Conservation (phyloP, 2,797 vertebrate species). For the Sebastes reedi region DNA sequence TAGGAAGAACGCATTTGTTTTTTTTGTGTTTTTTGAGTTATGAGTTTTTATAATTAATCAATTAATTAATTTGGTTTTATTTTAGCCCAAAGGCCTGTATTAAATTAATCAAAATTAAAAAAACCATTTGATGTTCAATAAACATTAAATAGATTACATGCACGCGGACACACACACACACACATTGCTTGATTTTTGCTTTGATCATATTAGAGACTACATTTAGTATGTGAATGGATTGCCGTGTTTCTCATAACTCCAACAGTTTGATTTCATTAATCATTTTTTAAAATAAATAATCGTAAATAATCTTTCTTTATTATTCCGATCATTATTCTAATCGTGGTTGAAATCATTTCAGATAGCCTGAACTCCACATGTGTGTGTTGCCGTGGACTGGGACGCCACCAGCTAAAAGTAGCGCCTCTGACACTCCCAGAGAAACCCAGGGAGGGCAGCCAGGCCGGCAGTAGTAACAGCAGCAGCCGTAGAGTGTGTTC, state of each 20-base stretch:
- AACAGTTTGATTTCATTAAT: not conserved
- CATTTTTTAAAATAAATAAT: not conserved
- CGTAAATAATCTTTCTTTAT: not conserved
- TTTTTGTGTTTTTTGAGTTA: no score
- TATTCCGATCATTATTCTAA: not conserved
- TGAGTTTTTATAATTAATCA: no score
- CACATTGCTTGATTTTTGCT: no score
- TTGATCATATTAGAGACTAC: no score
- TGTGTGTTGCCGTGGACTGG: not conserved
- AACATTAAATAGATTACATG: no score
- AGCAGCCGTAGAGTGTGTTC: conserved; percentile 44
- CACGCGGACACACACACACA: no score
- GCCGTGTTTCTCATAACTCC: not conserved
- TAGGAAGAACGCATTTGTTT: no score
- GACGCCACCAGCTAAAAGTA: conserved; percentile 3
- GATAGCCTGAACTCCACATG: not conserved
- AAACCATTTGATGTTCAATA: no score
- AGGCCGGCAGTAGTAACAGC: conserved; percentile 7
- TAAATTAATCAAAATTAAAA: no score
- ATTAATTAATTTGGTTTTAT: no score
- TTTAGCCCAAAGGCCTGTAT: no score
- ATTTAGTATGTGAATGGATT: no score
- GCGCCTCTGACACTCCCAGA: conserved; percentile 3
- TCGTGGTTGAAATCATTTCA: not conserved
- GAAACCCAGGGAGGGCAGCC: not conserved